Conservation (phyloP, 2,797 vertebrate species). For the Enteromius afrohamiltoni region DNA sequence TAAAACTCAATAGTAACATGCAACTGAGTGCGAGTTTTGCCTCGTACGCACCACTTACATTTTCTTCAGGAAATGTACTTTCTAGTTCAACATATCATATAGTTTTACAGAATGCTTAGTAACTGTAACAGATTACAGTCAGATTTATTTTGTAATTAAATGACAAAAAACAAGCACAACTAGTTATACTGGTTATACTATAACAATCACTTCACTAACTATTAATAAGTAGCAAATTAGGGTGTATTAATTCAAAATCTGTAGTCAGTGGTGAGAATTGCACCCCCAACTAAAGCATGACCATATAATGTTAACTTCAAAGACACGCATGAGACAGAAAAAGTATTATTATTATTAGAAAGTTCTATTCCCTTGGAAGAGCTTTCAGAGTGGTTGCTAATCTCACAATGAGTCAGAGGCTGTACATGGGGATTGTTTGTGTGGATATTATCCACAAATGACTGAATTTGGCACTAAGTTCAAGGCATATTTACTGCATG, state of each 20-base stretch:
- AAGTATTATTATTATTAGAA: not conserved
- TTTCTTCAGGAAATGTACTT: no score
- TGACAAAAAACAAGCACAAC: not conserved
- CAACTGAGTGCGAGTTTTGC: no score
- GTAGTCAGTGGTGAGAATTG: not conserved
- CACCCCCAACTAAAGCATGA: not conserved
- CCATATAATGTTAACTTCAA: not conserved
- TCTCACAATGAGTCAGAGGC: not conserved
- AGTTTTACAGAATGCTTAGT: no score
- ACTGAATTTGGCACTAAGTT: constrained; percentile 10
- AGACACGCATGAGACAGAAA: not conserved
- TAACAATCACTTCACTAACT: not conserved
- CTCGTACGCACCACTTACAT: no score
- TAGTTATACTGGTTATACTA: not conserved
- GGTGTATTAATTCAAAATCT: not conserved
- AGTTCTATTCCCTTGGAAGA: not conserved
- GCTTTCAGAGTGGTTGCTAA: not conserved
- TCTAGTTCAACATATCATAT: not conserved
- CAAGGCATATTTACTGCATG: constrained; percentile 3
- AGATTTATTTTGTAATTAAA: not conserved
- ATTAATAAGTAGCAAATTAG: not conserved
- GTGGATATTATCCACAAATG: constrained; percentile 9
- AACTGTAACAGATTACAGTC: not conserved
- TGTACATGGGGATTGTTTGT: constrained; percentile 3
- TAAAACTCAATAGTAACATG: no score